Conservation (phyloP, 2,797 vertebrate genomes). For the Bradypus variegatus region DNA sequence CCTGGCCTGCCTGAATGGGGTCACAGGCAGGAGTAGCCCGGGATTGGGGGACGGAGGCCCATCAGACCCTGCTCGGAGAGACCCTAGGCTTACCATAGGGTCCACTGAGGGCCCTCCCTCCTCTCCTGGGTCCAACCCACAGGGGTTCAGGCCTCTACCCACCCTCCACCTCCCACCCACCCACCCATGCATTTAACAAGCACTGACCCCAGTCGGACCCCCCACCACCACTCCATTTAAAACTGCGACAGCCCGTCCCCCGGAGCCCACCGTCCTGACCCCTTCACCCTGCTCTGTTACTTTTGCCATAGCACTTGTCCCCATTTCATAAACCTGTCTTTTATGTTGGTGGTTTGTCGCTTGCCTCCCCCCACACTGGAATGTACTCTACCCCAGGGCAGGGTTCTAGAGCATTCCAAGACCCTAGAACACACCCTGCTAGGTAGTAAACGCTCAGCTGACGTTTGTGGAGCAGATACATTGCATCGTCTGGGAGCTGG, state of each 20-base stretch:
- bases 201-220: rapidly evolving
- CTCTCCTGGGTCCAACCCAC: background rate
- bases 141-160: background rate
- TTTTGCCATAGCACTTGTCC: background rate
- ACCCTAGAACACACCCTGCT: background rate
- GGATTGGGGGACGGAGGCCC: background rate
- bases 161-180: too few species aligned
- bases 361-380: too few species aligned
- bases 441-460: background rate
- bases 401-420: background rate
- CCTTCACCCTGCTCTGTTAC: background rate
- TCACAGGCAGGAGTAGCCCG: background rate
- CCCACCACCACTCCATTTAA: too few species aligned
- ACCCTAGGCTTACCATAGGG: background rate
- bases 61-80: background rate
- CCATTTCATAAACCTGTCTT: rapidly evolving
- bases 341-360: rapidly evolving
- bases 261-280: rapidly evolving
- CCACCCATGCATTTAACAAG: background rate
- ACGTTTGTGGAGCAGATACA: background rate
- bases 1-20: rapidly evolving
- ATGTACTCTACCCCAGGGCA: background rate
- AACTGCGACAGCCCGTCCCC: background rate
- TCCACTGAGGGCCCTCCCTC: background rate
- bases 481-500: rapidly evolving